Base-by-base conservation (phyloP, 2,113 vertebrate species). In the Pogona vitticeps region DNA sequence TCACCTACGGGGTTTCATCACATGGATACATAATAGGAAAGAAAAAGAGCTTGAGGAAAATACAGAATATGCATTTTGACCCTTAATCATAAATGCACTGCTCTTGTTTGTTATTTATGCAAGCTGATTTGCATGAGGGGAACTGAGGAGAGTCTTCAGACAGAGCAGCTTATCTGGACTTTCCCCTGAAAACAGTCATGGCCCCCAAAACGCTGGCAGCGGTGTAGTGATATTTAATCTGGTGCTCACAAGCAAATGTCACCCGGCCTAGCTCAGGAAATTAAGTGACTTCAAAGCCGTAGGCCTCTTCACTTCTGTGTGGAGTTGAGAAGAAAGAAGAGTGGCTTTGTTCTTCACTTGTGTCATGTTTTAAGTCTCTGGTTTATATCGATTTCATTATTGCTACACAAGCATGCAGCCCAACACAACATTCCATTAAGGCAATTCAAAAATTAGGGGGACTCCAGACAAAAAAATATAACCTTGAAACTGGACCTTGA, bases 201-300 rank as follows among this genome's bases (percentile, higher is more conserved):
- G 91, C 78, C 77, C 88, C 83, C 83, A 84, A 90, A 91, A 86
- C 90, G 82, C 91, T 92, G 82, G 89, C 90, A 94, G 91, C 82
- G 38, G 85, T 79, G 82, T 84, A 89, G 88, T 88, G 89, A 82
- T 94, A 81, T 91, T 94, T 92, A 93, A 90, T 91, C 91, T 88
- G 87, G 68, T 88, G 82, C 91, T 94, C 89, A 88, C 59, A 94
- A 92, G 85, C 88, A 93, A 95, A 93, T 94, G 89, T 91, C 88
- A 93, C 75, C 91, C 86, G 92, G 83, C 89, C 86, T 83, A 85
- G 82, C 87, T 89, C 91, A 91, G 90, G 92, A 94, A 94, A 93
- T 91, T 87, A 90, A 91, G 90, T 83, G 87, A 26, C 93, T 90
- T 80, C 80, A 75, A 18, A 90, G 93, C 89, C 91, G 94, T 90